These are phyloP conservation scores for Achlya flavicornis DNA, from an alignment of 2,888 invertebrate species.

Conservation along the genomic window DNA sequence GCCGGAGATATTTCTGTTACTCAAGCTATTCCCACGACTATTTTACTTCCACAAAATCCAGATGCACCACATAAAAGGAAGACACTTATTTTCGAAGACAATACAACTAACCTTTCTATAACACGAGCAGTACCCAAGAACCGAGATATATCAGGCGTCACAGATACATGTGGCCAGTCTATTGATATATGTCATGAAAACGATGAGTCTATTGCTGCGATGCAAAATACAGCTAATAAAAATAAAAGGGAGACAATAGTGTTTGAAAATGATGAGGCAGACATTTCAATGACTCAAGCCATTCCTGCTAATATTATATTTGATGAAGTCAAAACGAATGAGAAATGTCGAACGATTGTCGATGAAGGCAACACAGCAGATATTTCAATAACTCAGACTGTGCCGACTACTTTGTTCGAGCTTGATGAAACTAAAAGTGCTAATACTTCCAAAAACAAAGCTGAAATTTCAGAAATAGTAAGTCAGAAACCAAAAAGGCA, in stretches of 20 bases:
- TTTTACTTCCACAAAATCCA: constrained; percentile 19
- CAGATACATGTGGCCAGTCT: neutral
- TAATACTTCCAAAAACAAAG: neutral
- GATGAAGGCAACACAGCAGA: neutral
- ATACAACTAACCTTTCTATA: constrained; percentile 40
- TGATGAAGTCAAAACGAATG: neutral
- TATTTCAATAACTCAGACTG: constrained; percentile 7
- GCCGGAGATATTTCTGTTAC: constrained; percentile 35
- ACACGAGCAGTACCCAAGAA: constrained; percentile 39
- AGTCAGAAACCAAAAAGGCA: neutral
- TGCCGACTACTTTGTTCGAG: neutral
- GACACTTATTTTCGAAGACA: constrained; percentile 31
- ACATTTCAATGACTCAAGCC: constrained; percentile 23
- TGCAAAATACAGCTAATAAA: constrained; percentile 5
- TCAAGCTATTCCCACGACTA: constrained; percentile 31
- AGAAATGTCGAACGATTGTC: constrained; percentile 13
- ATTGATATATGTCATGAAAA: neutral
- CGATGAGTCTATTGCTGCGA: neutral
- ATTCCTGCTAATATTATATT: constrained; percentile 11
- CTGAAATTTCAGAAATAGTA: neutral
- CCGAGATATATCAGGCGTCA: constrained; percentile 17
- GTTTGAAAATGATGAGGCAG: constrained; percentile 25
- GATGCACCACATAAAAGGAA: constrained; percentile 20
- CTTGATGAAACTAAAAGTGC: neutral
- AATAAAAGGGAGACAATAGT: constrained; percentile 20